Evolutionary conservation across 2,113 vertebrate genomes (phyloP).

Genomic region (rat (Rattus norvegicus)): DNA sequence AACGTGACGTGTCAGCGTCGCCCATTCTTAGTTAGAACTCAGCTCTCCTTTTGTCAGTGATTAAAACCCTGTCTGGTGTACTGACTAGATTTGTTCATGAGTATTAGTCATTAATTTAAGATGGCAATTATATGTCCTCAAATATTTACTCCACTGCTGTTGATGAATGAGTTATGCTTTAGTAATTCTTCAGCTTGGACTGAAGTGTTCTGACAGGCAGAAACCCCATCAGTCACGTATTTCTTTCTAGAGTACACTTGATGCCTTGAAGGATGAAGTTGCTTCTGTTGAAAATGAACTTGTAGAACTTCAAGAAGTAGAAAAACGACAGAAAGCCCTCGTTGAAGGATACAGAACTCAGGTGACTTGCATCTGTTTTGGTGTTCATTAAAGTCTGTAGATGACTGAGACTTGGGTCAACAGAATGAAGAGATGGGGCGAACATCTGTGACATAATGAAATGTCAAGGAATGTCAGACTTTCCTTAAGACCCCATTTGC

Average conservation of each 20-base stretch:
- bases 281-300: conserved; percentile 85
- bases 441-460: conserved; percentile 35
- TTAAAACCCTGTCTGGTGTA: neutral
- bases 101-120: conserved; percentile 24
- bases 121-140: neutral
- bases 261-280: conserved; percentile 84
- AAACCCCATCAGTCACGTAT: conserved; percentile 26
- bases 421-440: conserved; percentile 36
- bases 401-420: neutral
- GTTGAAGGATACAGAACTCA: conserved; percentile 85
- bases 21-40: neutral
- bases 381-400: conserved; percentile 44
- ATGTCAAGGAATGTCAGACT: neutral
- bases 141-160: conserved; percentile 22
- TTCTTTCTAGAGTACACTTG: conserved; percentile 85
- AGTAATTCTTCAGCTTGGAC: neutral
- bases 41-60: conserved; percentile 4
- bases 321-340: conserved; percentile 85
- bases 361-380: conserved; percentile 81
- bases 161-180: conserved; percentile 1
- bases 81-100: conserved; percentile 15
- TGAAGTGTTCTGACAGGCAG: conserved; percentile 31
- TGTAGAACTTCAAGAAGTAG: conserved; percentile 84
- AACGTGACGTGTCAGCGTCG: neutral
- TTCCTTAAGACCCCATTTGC: neutral